These are phyloP conservation scores for Trachelus stipa DNA, from an alignment of 2,888 invertebrate genomes.

Conservation along the genomic window DNA sequence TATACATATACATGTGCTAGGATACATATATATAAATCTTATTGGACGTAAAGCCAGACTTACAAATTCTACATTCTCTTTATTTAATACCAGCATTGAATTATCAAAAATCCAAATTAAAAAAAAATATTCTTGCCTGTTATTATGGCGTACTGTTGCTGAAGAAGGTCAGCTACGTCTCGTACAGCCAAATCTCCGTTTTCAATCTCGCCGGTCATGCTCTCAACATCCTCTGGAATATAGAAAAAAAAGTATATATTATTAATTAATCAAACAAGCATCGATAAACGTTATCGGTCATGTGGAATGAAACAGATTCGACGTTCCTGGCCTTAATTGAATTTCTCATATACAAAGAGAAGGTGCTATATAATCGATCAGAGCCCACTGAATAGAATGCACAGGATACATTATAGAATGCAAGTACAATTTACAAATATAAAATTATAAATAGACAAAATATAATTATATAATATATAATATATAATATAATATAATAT, in stretches of 20 bases:
- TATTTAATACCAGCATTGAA: background rate
- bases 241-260: background rate
- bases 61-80: background rate
- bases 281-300: background rate
- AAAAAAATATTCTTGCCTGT: constrained; percentile 71
- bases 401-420: background rate
- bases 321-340: background rate
- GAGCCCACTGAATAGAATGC: background rate
- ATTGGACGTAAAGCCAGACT: background rate
- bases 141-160: constrained; percentile 90
- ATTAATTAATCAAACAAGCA: background rate
- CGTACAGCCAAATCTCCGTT: constrained; percentile 76
- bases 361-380: background rate
- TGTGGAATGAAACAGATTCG: background rate
- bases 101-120: background rate
- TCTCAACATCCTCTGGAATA: constrained; percentile 66
- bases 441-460: background rate
- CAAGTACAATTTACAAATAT: background rate
- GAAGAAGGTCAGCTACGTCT: constrained; percentile 87
- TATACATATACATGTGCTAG: background rate
- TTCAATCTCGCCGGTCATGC: constrained; percentile 69
- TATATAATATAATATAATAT: too few species aligned
- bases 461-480: too few species aligned
- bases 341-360: background rate
- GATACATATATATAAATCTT: background rate